Base-by-base conservation (phyloP, 2,888 invertebrate species). In the Bursaphelenchus okinawaensis region DNA sequence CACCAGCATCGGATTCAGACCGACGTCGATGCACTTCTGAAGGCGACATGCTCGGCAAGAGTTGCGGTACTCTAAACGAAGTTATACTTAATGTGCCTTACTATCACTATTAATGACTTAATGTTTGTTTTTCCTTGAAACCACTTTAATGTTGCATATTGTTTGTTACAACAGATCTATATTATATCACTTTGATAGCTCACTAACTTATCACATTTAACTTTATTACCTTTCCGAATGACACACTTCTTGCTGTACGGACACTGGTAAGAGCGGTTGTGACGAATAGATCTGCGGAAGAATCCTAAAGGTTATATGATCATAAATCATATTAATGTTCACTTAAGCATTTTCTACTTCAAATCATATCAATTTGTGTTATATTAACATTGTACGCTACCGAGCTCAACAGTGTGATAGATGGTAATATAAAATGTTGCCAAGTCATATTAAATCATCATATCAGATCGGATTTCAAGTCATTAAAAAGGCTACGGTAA, bases 1-100 rank as follows among this genome's bases (percentile, higher is more conserved):
- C 9, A 68, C 68, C 12, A 68, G 50, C 16, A 67, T 65, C 3
- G 68, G 68, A 67, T 68, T 66, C 26, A 68, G 29, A 1, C 68
- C 68, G 12, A 62, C 58, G 20, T 59, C 23, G 12, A 68, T 8
- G 24, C 68, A 68, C 27, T 69, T 71, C 22, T 55, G 52, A 57
- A 58, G 54, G 19, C 68, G 68, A 26, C 68, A 68, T 7, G 70
- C 63, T 20, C 68, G 62, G 29, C 68, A 68, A 50, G 59, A 67
- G 52, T 68, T 68, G 20, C 68, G 58, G 52, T 69, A 68, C 31
- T 71, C 68, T 67, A 51, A 23, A 68, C 29, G 12, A 19, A 8
- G n/a, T 9, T 20, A 57, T 9, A 27, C 9, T 57, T 8, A 12
- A 57, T 52, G 12, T 23, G 24, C 22, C 12, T 12, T 9, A 12